phyloP scores from a whole-genome alignment of 2,797 vertebrate genomes.

The Austrolebias charrua region DNA sequence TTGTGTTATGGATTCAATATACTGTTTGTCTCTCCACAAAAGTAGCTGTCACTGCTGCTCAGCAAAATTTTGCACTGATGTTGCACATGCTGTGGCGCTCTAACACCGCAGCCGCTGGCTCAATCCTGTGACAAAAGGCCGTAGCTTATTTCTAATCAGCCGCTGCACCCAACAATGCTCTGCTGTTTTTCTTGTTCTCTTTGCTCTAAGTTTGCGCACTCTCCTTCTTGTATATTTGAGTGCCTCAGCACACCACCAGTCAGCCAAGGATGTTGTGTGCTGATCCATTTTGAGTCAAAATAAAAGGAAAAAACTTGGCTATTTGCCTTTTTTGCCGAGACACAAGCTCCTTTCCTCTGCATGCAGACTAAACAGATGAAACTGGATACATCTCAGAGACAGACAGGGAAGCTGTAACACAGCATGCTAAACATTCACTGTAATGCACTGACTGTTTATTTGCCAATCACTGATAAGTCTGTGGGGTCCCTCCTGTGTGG shows the following conservation, averaged over 20 bases:
- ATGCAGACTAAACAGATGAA: slow-evolving; percentile 72
- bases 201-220: slow-evolving; percentile 25
- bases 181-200: slow-evolving; percentile 19
- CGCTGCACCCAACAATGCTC: slow-evolving; percentile 23
- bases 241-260: slow-evolving; percentile 17
- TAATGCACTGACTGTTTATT: slow-evolving; percentile 32
- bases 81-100: slow-evolving; percentile 54
- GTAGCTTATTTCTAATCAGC: slow-evolving; percentile 58
- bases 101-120: slow-evolving; percentile 46
- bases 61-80: slow-evolving; percentile 62
- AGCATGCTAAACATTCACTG: slow-evolving; percentile 27
- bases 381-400: not conserved
- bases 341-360: slow-evolving; percentile 56
- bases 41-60: slow-evolving; percentile 42
- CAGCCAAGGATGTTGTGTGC: slow-evolving; percentile 56
- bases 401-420: slow-evolving; percentile 18
- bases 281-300: slow-evolving; percentile 51
- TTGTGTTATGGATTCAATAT: slow-evolving; percentile 32
- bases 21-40: slow-evolving; percentile 34
- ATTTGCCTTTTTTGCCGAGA: slow-evolving; percentile 66
- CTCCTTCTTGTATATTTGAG: slow-evolving; percentile 22
- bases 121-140: slow-evolving; percentile 57
- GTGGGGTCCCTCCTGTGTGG: slow-evolving; percentile 29
- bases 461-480: slow-evolving; percentile 34
- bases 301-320: slow-evolving; percentile 50